These are phyloP conservation scores for Hyperopisus bebe DNA, from an alignment of 2,113 vertebrate genomes.

Conservation along the genomic window DNA sequence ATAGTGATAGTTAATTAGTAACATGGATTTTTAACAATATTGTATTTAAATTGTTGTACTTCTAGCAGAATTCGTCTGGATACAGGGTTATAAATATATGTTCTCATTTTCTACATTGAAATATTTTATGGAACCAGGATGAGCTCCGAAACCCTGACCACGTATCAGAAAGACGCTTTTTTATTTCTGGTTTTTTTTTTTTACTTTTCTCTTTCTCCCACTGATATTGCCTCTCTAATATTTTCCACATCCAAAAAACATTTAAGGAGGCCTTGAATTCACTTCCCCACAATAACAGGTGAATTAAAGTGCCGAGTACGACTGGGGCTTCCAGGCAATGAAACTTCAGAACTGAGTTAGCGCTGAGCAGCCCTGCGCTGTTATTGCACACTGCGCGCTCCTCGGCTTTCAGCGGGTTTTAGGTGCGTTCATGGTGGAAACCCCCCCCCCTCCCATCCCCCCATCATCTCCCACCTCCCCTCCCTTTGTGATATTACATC, in stretches of 20 bases:
- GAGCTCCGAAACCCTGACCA: background rate
- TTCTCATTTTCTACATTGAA: background rate
- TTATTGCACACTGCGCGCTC: conserved; percentile 4
- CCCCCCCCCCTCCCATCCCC: background rate
- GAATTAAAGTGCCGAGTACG: conserved; percentile 16
- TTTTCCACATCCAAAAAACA: conserved; percentile 17
- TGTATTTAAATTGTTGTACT: background rate
- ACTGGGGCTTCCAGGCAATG: conserved; percentile 19
- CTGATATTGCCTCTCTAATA: conserved; percentile 22
- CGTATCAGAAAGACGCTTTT: background rate
- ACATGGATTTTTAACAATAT: background rate
- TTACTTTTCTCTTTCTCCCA: background rate
- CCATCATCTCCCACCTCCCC: conserved; percentile 2
- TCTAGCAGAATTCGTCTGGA: background rate
- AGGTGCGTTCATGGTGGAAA: conserved; percentile 7
- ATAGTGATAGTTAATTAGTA: background rate
- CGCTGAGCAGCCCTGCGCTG: background rate
- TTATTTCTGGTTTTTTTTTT: background rate
- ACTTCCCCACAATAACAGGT: conserved; percentile 26
- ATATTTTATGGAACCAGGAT: background rate
- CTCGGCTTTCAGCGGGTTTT: background rate
- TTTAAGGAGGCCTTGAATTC: conserved; percentile 16
- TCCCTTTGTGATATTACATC: conserved; percentile 21
- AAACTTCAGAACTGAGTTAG: conserved; percentile 23
- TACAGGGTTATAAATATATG: background rate